Evolutionary conservation across 2,888 invertebrate species (phyloP), one percentile per base, ranked within the genome.

Genomic region (Perizoma flavofasciatum): DNA sequence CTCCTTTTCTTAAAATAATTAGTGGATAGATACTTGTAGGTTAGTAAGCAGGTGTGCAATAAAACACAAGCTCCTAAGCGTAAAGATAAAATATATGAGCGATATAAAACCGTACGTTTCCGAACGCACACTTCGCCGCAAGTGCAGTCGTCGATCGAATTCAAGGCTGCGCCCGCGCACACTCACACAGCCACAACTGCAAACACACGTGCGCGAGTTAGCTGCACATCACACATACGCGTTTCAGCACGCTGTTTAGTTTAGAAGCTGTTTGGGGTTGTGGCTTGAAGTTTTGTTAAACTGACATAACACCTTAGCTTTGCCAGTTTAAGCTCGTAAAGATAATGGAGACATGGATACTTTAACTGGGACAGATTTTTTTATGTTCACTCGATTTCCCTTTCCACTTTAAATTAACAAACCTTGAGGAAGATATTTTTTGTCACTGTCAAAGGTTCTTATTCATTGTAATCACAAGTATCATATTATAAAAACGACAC

Each of bases 111-210:
- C 49, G 59, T 52, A 49, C 58, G 51, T 53, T 61, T 83, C 84
- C 81, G 87, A 85, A 76, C 79, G 73, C 74, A 71, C 72, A 73
- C 73, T 72, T 63, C 69, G 63, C 72, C 77, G 76, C 79, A 80
- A 86, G 83, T 84, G 89, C 88, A 89, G 91, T 90, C 91, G 89
- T 79, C 82, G 91, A 74, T 88, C 91, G 85, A 69, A 76, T 86
- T 88, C 91, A 92, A 92, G 91, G 82, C 77, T 71, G 78, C 76
- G 73, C 73, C 60, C 61, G 71, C 81, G 70, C 80, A 63, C 64
- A 53, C 65, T 33, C 63, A 65, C 65, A 66, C 70, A 43, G 40
- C 63, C 63, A 52, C 56, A 59, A 44, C 64, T 46, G 50, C 65
- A 57, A 49, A 44, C 63, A 45, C 41, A 51, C 53, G 43, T 48